These are phyloP conservation scores for Mesembrinibis cayennensis DNA, from an alignment of 2,113 vertebrate species.

Conservation along the genomic window DNA sequence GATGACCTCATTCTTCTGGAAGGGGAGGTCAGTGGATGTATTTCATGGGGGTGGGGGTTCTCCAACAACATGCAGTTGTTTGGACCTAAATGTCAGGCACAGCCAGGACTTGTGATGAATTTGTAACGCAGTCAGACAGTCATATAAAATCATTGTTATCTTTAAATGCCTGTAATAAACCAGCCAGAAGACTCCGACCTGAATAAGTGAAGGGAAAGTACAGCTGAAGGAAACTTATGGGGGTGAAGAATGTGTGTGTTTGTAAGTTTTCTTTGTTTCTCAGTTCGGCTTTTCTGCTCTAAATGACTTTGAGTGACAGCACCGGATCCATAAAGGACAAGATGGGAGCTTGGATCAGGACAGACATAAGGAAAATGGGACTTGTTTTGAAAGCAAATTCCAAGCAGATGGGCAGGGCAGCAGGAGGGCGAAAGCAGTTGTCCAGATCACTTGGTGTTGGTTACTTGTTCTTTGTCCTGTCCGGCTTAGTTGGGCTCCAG, in stretches of 20 bases:
- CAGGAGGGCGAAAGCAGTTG: not conserved
- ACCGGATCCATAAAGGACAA: not conserved
- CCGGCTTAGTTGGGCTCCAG: not conserved
- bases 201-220: not conserved
- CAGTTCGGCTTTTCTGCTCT: not conserved
- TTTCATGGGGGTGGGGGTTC: not conserved
- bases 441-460: not conserved
- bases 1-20: not conserved
- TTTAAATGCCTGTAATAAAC: not conserved
- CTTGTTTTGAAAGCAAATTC: constrained; percentile 22
- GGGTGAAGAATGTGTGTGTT: not conserved
- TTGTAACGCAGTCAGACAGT: not conserved
- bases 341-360: not conserved
- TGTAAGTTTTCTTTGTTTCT: not conserved
- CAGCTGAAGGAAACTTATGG: not conserved
- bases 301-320: not conserved
- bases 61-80: not conserved
- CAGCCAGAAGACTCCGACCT: not conserved
- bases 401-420: constrained; percentile 50
- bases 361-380: not conserved
- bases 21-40: not conserved
- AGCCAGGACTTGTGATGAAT: not conserved
- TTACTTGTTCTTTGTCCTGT: not conserved
- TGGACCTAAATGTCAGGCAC: not conserved
- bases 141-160: not conserved